phyloP scores from a whole-genome alignment of 2,888 invertebrate genomes.

The Ceriagrion tenellum region DNA sequence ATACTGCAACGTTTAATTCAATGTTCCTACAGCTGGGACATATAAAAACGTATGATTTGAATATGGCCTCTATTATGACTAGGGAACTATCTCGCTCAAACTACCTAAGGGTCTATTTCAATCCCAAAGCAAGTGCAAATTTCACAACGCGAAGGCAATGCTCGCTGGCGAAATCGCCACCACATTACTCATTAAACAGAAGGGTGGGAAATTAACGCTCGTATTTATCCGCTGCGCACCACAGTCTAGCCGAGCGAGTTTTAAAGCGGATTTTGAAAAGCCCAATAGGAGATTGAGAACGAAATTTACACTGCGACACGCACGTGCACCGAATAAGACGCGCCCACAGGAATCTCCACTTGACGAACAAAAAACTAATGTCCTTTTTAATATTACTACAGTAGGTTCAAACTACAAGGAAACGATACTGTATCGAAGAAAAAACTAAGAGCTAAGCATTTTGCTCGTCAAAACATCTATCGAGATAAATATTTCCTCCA shows the following conservation, averaged over 20 bases:
- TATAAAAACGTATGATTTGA: too few species aligned
- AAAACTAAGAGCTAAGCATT: background rate
- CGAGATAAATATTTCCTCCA: background rate
- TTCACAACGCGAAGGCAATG: background rate
- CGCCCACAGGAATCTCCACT: background rate
- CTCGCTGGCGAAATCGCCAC: background rate
- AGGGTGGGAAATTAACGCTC: background rate
- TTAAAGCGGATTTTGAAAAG: background rate
- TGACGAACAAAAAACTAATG: background rate
- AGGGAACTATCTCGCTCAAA: too few species aligned
- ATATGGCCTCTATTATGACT: too few species aligned
- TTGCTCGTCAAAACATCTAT: background rate
- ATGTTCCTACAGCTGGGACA: too few species aligned
- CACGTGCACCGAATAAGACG: background rate
- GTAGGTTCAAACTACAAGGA: background rate
- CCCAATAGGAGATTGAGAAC: background rate
- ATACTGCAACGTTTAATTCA: too few species aligned
- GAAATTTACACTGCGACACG: background rate
- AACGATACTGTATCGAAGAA: background rate
- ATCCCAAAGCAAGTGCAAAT: background rate
- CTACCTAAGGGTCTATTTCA: background rate
- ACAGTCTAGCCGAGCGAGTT: background rate
- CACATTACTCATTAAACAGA: background rate
- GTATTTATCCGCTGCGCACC: background rate
- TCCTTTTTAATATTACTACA: background rate